Conservation (phyloP, 2,888 invertebrate species). For the Nipponacmea schrenckii region DNA sequence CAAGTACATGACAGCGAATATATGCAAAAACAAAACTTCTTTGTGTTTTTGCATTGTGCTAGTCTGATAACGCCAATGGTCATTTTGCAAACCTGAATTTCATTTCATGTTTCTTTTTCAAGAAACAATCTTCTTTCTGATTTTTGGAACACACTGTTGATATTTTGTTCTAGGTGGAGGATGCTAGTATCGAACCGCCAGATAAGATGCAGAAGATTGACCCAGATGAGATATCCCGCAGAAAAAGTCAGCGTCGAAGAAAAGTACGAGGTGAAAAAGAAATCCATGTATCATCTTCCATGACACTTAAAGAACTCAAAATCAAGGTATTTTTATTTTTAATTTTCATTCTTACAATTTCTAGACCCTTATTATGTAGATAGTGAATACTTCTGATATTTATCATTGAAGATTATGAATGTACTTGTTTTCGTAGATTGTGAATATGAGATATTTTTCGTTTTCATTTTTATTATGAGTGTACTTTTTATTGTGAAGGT, state of each 20-base stretch:
- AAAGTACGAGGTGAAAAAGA: slow-evolving; percentile 68
- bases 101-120: too few species aligned
- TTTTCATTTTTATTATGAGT: too few species aligned
- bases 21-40: too few species aligned
- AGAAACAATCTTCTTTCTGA: not conserved
- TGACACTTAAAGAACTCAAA: slow-evolving; percentile 69
- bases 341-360: not conserved
- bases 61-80: too few species aligned
- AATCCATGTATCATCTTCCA: slow-evolving; percentile 66
- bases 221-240: slow-evolving; percentile 20
- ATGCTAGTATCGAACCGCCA: slow-evolving; percentile 28
- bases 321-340: slow-evolving; percentile 59
- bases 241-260: slow-evolving; percentile 67
- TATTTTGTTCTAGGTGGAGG: too few species aligned
- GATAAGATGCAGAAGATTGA: slow-evolving; percentile 41
- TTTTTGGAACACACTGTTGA: not conserved
- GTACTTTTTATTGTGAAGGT: too few species aligned
- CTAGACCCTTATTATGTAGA: not conserved
- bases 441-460: too few species aligned
- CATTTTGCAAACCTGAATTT: slow-evolving; percentile 21
- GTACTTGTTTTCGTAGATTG: too few species aligned
- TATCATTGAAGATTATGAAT: too few species aligned
- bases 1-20: too few species aligned
- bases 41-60: too few species aligned
- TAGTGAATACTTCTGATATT: too few species aligned